Percentiles rank a stretch among this genome's conserved stretches.
phyloP scores from a whole-genome alignment of 1,140 invertebrate genomes.

The Phymorhynchus buccinoides region DNA sequence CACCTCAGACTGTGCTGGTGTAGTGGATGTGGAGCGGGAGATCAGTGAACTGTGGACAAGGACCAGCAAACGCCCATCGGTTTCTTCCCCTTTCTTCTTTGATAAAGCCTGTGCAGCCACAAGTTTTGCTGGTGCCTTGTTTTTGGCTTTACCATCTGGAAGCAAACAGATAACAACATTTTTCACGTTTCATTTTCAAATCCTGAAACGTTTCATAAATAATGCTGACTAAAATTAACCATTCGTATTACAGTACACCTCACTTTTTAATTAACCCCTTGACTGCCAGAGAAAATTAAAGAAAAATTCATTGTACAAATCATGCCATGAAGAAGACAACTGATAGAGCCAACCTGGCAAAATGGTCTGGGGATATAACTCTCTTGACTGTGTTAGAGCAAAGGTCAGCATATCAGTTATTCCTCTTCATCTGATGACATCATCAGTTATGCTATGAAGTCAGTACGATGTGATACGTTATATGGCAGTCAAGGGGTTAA shows the following conservation, averaged over 20 bases:
- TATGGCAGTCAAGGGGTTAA: too few species aligned
- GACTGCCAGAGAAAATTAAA: not conserved
- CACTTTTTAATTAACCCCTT: not conserved
- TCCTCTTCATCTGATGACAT: too few species aligned
- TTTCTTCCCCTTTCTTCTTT: not conserved
- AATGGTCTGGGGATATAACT: too few species aligned
- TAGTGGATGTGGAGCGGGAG: not conserved
- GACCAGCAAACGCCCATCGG: not conserved
- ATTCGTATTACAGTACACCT: not conserved
- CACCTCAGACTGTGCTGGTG: not conserved
- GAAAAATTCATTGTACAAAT: not conserved
- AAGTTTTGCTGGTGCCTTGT: not conserved
- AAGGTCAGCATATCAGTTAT: too few species aligned
- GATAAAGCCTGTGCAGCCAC: not conserved
- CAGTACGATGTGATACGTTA: too few species aligned
- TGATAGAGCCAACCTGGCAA: too few species aligned
- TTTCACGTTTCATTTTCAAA: not conserved
- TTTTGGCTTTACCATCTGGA: not conserved
- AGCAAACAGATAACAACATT: too few species aligned
- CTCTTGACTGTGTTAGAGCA: too few species aligned
- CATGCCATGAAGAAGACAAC: too few species aligned
- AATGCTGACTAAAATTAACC: too few species aligned
- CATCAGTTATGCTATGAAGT: too few species aligned
- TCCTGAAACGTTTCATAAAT: not conserved
- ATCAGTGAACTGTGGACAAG: not conserved